Evolutionary conservation across 2,113 vertebrate species (phyloP).

Genomic region (Etia nguti): DNA sequence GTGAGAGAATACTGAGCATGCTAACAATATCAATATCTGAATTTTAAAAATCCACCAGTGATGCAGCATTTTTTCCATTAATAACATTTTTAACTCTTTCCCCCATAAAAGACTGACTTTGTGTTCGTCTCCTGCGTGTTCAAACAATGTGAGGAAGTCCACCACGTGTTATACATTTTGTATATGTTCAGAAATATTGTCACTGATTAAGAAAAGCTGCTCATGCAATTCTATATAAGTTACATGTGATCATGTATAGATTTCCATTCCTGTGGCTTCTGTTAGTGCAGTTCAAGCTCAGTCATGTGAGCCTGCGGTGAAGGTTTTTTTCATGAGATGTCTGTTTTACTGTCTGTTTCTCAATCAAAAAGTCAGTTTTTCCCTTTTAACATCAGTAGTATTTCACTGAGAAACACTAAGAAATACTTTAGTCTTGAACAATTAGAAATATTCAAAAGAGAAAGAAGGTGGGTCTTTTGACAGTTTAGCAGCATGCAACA

Average conservation of each 20-base stretch:
- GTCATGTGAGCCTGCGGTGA: background rate
- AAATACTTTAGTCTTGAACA: background rate
- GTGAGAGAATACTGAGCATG: background rate
- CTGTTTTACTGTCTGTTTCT: background rate
- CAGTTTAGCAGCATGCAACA: background rate
- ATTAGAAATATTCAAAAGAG: background rate
- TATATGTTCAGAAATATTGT: background rate
- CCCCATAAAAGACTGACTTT: background rate
- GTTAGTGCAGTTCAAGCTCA: background rate
- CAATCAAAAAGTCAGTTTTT: background rate
- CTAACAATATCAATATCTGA: background rate
- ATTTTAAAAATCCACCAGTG: background rate
- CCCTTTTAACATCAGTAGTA: background rate
- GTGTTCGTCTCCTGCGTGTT: background rate
- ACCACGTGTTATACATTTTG: background rate
- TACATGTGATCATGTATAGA: background rate
- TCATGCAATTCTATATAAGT: background rate
- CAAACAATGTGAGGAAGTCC: background rate
- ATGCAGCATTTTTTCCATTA: no score
- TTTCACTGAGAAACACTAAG: background rate
- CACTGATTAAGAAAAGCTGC: background rate
- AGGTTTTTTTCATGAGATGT: background rate
- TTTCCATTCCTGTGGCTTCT: background rate
- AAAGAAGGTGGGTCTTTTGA: background rate
- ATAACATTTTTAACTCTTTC: no score